phyloP scores from a whole-genome alignment of 2,797 vertebrate genomes.

The Hydrophis major region DNA sequence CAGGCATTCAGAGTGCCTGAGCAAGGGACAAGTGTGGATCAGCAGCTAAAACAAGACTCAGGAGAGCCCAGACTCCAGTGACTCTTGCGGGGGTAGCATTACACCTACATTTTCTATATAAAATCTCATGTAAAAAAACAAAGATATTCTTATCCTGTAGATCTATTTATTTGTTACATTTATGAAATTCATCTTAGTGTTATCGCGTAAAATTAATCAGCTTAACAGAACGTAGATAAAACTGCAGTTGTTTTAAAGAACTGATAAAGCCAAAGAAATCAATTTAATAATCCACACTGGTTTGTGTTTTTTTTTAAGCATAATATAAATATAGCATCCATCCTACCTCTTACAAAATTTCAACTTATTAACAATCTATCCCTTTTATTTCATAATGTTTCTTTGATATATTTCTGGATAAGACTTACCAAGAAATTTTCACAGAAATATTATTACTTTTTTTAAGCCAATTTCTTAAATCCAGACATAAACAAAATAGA shows the following conservation, averaged over 20 bases:
- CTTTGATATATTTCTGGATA: conserved; percentile 38
- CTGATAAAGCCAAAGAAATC: conserved; percentile 60
- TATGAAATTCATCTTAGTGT: background rate
- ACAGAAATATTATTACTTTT: conserved; percentile 2
- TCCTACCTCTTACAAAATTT: conserved; percentile 15
- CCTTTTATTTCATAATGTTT: background rate
- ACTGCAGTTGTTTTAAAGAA: conserved; percentile 8
- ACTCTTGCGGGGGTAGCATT: too few species aligned
- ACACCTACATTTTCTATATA: background rate
- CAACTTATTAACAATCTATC: conserved; percentile 36
- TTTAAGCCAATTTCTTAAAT: background rate
- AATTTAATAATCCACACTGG: conserved; percentile 55
- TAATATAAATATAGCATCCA: conserved; percentile 43
- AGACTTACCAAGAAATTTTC: conserved; percentile 2
- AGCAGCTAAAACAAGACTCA: too few species aligned
- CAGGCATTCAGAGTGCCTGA: too few species aligned
- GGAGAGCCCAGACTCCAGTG: too few species aligned
- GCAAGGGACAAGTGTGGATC: too few species aligned
- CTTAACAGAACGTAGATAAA: background rate
- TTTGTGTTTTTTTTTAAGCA: conserved; percentile 54
- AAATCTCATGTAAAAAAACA: background rate
- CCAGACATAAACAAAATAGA: background rate
- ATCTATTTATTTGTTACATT: background rate
- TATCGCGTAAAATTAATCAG: background rate
- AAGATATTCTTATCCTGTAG: background rate